Conservation (phyloP, 2,888 invertebrate species). For the Osmoderma eremita region DNA sequence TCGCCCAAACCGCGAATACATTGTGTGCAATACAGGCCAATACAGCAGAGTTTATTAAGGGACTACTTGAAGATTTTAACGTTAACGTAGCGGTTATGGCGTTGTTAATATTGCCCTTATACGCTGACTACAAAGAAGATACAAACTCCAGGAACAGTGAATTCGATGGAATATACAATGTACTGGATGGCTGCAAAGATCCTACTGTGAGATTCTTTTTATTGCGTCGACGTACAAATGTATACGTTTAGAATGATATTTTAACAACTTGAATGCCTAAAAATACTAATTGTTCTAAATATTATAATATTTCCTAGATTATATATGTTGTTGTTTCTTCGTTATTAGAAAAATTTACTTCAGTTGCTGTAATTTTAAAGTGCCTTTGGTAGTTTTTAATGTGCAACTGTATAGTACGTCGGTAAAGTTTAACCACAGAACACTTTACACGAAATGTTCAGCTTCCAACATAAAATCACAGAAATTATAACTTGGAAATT, state of each 20-base stretch:
- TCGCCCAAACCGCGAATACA: not conserved
- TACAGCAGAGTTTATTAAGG: not conserved
- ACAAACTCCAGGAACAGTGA: too few species aligned
- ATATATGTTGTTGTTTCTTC: too few species aligned
- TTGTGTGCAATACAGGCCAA: not conserved
- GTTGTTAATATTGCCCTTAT: not conserved
- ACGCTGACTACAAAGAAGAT: not conserved
- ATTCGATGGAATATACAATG: not conserved
- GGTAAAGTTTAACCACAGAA: too few species aligned
- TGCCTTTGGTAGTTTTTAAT: too few species aligned
- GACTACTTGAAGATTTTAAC: not conserved
- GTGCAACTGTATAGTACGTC: too few species aligned
- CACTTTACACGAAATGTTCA: too few species aligned
- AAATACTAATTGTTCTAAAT: too few species aligned
- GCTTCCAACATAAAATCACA: too few species aligned
- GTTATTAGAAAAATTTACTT: too few species aligned
- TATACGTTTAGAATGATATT: not conserved
- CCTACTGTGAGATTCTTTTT: conserved; percentile 1
- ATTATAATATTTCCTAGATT: too few species aligned
- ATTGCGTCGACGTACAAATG: not conserved
- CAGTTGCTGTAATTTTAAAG: too few species aligned
- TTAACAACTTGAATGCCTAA: not conserved
- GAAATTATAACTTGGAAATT: too few species aligned
- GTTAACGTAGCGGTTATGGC: not conserved
- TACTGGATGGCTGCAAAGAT: not conserved